phyloP scores from a whole-genome alignment of 2,888 invertebrate genomes.

The Lypha dubia region DNA sequence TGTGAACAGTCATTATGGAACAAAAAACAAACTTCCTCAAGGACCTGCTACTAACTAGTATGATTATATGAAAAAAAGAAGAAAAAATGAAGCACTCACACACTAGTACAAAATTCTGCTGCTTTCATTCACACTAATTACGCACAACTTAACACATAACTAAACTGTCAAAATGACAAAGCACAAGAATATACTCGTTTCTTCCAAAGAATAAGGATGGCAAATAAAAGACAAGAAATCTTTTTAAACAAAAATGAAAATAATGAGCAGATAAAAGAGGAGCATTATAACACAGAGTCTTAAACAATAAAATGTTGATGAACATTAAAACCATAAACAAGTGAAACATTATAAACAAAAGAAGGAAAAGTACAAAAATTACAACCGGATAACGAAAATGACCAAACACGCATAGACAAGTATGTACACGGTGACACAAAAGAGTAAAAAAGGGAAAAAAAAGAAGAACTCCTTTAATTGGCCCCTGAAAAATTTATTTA shows the following conservation, averaged over 20 bases:
- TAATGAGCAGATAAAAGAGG: slow-evolving; percentile 15
- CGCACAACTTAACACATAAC: slow-evolving; percentile 63
- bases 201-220: slow-evolving; percentile 1
- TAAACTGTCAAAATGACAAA: slow-evolving; percentile 69
- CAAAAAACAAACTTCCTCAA: slow-evolving; percentile 1
- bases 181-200: slow-evolving; percentile 50
- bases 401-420: background rate
- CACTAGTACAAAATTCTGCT: slow-evolving; percentile 58
- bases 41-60: background rate
- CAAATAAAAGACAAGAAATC: slow-evolving; percentile 12
- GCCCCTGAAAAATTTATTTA: too few species aligned
- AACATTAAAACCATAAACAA: slow-evolving; percentile 28
- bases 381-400: background rate
- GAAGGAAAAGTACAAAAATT: background rate
- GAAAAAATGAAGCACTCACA: background rate
- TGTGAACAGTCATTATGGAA: slow-evolving; percentile 12
- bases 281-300: slow-evolving; percentile 1
- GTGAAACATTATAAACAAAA: slow-evolving; percentile 1
- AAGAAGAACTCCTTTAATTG: too few species aligned
- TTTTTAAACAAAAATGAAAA: slow-evolving; percentile 36
- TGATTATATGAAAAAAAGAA: too few species aligned
- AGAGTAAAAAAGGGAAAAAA: background rate
- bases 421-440: background rate
- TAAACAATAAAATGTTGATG: slow-evolving; percentile 28
- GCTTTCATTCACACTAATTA: slow-evolving; percentile 70